Evolutionary conservation across 2,888 invertebrate genomes (phyloP).

Genomic region (Athrips mouffetella): DNA sequence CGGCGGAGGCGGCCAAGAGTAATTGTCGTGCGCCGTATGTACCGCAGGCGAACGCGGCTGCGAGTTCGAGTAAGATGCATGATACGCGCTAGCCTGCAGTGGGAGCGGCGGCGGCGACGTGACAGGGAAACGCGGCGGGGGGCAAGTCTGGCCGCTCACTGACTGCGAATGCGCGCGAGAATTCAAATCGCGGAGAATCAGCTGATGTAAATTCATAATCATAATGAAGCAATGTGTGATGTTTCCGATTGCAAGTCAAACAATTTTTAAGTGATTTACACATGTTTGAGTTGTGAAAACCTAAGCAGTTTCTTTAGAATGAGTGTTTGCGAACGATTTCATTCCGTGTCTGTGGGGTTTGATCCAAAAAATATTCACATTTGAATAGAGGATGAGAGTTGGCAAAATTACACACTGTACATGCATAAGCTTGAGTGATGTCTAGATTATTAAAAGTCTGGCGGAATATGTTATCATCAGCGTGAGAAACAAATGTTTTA

Average conservation of each 20-base stretch:
- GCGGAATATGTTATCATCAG: too few relatives aligned
- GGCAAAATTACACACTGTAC: too few relatives aligned
- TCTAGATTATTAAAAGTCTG: too few relatives aligned
- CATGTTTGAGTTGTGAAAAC: constrained; percentile 1
- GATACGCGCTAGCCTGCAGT: neutral
- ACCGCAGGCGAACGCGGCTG: neutral
- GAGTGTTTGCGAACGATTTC: neutral
- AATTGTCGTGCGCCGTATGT: neutral
- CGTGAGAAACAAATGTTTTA: too few relatives aligned
- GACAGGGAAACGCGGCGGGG: neutral
- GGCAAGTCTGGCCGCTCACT: neutral
- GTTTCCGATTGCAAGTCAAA: neutral
- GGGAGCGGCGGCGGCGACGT: neutral
- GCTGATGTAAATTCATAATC: neutral
- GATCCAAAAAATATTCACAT: neutral
- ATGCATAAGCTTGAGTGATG: too few relatives aligned
- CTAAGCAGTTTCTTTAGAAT: constrained; percentile 5
- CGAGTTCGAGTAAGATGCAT: neutral
- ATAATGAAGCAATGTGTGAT: constrained; percentile 1
- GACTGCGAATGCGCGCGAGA: too few relatives aligned
- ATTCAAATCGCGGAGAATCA: neutral
- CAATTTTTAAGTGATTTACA: constrained; percentile 6
- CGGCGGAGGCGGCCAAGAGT: neutral
- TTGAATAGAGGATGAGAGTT: neutral
- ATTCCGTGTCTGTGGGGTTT: neutral